A percentile compares a stretch with the other conserved stretches of the same genome.
These are phyloP conservation scores for Eilema caniola DNA, from an alignment of 2,888 invertebrate genomes.

Conservation along the genomic window DNA sequence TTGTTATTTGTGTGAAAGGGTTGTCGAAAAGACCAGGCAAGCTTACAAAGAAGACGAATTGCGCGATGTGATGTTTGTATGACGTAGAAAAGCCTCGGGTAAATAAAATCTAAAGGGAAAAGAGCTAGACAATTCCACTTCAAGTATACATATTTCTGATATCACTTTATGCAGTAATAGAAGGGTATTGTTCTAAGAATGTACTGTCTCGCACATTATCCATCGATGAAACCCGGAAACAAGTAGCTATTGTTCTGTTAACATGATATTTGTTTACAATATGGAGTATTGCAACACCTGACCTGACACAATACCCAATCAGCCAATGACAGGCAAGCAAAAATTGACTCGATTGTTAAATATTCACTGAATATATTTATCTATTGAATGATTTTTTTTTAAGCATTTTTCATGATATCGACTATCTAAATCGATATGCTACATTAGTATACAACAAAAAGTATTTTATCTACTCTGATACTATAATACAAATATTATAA, in stretches of 20 bases:
- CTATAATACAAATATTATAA: too few species aligned
- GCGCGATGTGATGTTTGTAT: background rate
- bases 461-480: too few species aligned
- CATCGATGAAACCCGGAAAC: background rate
- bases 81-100: too few species aligned
- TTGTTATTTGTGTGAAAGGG: background rate
- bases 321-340: background rate
- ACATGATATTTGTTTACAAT: slow-evolving; percentile 4
- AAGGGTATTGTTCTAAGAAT: background rate
- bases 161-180: background rate
- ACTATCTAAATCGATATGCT: too few species aligned
- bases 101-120: background rate
- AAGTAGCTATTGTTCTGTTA: background rate
- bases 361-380: background rate
- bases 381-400: too few species aligned
- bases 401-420: too few species aligned
- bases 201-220: background rate
- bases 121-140: background rate
- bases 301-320: background rate
- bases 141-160: background rate
- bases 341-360: background rate
- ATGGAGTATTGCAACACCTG: background rate
- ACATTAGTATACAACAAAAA: too few species aligned
- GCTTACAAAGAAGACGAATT: background rate
- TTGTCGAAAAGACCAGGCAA: background rate